phyloP scores from a whole-genome alignment of 1,140 invertebrate genomes.

The Penaeus vannamei region DNA sequence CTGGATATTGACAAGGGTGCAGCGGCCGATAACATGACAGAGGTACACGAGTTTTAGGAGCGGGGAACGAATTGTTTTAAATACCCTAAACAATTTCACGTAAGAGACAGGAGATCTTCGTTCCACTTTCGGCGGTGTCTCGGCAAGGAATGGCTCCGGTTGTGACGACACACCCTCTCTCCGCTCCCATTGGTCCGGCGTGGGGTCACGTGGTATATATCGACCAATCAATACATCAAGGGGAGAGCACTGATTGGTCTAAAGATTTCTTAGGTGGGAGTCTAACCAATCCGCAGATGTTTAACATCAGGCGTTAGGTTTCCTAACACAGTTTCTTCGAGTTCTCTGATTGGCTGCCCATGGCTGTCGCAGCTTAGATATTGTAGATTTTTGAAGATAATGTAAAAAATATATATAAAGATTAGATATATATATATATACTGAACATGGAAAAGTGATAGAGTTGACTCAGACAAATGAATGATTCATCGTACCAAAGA shows the following conservation, averaged over 20 bases:
- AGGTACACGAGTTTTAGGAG: background rate
- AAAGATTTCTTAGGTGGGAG: background rate
- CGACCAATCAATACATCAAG: background rate
- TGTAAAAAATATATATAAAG: too few species aligned
- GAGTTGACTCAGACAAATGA: too few species aligned
- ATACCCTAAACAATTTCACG: background rate
- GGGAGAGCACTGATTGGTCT: background rate
- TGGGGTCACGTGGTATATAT: background rate
- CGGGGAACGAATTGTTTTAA: constrained; percentile 22
- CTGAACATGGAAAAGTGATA: too few species aligned
- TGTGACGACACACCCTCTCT: background rate
- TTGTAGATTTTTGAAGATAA: too few species aligned
- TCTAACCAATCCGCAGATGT: too few species aligned
- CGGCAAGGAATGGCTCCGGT: background rate
- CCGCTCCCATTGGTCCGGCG: background rate
- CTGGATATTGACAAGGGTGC: background rate
- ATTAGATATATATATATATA: too few species aligned
- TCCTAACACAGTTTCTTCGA: too few species aligned
- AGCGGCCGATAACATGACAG: constrained; percentile 21
- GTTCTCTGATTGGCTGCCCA: too few species aligned
- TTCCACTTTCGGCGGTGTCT: background rate
- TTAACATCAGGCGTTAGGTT: too few species aligned
- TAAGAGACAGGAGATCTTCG: background rate
- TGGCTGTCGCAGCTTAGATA: too few species aligned
- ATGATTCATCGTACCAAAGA: too few species aligned